Evolutionary conservation across 1,140 invertebrate species (phyloP).

Genomic region (Drosophila lowei): DNA sequence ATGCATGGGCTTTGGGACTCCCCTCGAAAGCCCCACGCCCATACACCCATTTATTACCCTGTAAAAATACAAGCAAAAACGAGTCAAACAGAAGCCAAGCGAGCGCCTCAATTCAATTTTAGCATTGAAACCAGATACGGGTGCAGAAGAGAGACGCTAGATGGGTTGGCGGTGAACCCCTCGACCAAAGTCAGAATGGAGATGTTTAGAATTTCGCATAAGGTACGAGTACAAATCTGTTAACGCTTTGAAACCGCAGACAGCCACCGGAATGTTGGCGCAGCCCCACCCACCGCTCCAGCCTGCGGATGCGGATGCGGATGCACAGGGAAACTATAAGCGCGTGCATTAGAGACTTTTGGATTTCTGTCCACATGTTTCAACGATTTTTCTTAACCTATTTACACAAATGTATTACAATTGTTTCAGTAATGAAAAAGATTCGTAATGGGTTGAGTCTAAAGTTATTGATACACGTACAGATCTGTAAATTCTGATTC

Average conservation of each 20-base stretch:
- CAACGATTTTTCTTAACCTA: neutral
- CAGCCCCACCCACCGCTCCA: constrained; percentile 36
- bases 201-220: constrained; percentile 59
- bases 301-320: constrained; percentile 9
- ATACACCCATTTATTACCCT: no score
- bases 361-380: neutral
- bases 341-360: no score
- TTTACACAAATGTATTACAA: no score
- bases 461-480: no score
- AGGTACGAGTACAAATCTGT: constrained; percentile 67
- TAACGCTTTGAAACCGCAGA: constrained; percentile 57
- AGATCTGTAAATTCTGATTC: no score
- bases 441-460: no score
- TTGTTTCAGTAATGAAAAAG: no score
- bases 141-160: constrained; percentile 4
- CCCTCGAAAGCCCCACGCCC: no score
- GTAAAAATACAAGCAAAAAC: constrained; percentile 11
- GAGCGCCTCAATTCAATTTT: constrained; percentile 66
- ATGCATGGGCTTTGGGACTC: no score
- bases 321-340: constrained; percentile 4
- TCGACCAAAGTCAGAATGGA: constrained; percentile 19
- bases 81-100: constrained; percentile 49
- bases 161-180: constrained; percentile 27
- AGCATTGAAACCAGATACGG: constrained; percentile 71
- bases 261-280: constrained; percentile 69